phyloP scores from a whole-genome alignment of 2,113 vertebrate genomes.

The Daphoenositta chrysoptera region DNA sequence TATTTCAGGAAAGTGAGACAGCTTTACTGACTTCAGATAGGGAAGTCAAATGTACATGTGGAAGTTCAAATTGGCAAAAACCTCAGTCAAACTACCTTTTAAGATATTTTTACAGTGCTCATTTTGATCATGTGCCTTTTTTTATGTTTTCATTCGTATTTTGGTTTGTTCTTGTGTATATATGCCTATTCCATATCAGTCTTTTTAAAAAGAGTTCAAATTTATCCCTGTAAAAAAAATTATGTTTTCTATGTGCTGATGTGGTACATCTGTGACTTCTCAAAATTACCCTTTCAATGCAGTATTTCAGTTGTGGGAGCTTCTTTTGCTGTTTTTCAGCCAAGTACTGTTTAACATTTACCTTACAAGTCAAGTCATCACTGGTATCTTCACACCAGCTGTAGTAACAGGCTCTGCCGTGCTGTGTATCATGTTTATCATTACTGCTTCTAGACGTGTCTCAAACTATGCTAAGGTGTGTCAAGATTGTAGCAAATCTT shows the following conservation, averaged over 20 bases:
- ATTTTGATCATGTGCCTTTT: conserved; percentile 48
- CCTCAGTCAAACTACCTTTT: not conserved
- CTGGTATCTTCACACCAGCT: not conserved
- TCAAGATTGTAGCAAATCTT: not conserved
- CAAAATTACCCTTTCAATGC: not conserved
- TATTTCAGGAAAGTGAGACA: conserved; percentile 22
- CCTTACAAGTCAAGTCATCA: not conserved
- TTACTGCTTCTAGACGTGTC: not conserved
- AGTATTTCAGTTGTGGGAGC: not conserved
- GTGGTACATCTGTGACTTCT: not conserved
- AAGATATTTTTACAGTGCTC: not conserved
- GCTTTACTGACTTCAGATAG: not conserved
- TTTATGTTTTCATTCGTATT: not conserved
- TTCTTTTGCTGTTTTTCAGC: not conserved
- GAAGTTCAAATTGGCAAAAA: not conserved
- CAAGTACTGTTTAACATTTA: not conserved
- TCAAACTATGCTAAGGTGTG: not conserved
- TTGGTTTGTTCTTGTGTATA: not conserved
- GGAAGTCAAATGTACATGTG: not conserved
- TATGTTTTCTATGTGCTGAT: not conserved
- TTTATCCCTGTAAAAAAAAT: not conserved
- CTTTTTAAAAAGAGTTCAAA: not conserved
- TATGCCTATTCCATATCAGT: not conserved
- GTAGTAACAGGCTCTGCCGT: not conserved
- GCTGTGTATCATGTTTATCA: not conserved